Base-by-base conservation (phyloP, 2,888 invertebrate genomes). In the Aelia acuminata region DNA sequence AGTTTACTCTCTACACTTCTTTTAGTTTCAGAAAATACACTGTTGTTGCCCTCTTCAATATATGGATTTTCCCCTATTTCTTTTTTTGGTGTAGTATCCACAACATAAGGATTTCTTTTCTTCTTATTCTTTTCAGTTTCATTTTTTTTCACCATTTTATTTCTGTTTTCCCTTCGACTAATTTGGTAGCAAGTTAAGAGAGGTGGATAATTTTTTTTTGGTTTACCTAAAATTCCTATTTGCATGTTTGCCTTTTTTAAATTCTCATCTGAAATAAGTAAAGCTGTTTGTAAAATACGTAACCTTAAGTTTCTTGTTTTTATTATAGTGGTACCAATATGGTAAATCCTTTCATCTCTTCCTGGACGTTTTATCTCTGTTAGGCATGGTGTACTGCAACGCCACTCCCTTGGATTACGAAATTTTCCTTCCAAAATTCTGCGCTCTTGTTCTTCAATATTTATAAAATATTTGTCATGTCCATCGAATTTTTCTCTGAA, bases 391-490 rank as follows among this genome's bases (percentile, higher is more conserved):
- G 49, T 80, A 0, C 20, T 18, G 18, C 49, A 35, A 26, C 20
- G 11, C 49, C 80, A 70, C 8, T 80, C 48, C 35, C 48, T 47
- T 39, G 70, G 70, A 48, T 20, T 48, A 43, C 18, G 49, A 53
- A 87, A 87, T n/a, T 87, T 48, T 20, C 87, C 87, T 87, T 87
- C 87, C 35, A 87, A 53, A 84, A 87, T 50, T 48, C 75, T 48
- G 31, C 87, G 75, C 3, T 87, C 87, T 35, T 48, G 70, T 39
- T 22, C n/a, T 49, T 35, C 39, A 39, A 87, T 39, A 35, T 70
- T 75, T 49, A 75, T 22, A 84, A 57, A 53, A 49, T 43, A 63
- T 48, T 84, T 75, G 20, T 49, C 26, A 18, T n/a, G 39, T 3
- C 49, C 84, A 3, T n/a, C 70, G 8, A 35, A 26, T 13, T 35